Evolutionary conservation across 2,797 vertebrate genomes (phyloP), one percentile per base, ranked within the genome.

Genomic region (Lemur catta): DNA sequence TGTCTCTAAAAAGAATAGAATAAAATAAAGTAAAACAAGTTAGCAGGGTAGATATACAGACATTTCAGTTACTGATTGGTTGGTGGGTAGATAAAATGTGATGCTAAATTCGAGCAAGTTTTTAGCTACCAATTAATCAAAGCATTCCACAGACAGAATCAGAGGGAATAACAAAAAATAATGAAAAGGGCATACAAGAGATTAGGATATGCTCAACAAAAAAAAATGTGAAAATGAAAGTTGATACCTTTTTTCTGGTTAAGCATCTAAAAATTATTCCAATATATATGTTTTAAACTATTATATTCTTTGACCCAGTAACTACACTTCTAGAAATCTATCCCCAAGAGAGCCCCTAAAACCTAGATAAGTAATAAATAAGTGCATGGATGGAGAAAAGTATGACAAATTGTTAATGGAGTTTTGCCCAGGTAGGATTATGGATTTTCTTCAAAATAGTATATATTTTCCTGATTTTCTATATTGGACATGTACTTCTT

Each of bases 121-220:
- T 78, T 69, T n/a, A 85, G 65, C 52, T 94, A 26, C 65, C n/a
- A n/a, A 1, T 80, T 92, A 84, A 85, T 61, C 11, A 57, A 80
- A 93, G 28, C 50, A 71, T 96, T 89, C 50, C 63, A 74, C 5
- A 75, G 28, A 63, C 52, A 71, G 38, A 89, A 65, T 91, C 43
- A 82, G n/a, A 93, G 5, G 63, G 33, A 93, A 82, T 55, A 82
- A 93, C 26, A 91, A 86, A 94, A 94, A 92, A 48, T 65, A 86
- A 75, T 50, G 30, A 91, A 84, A 84, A 89, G 81, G 18, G 35
- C 4, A 22, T 24, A 13, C 84, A 78, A 71, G 71, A 65, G 14
- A 63, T 22, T 80, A 79, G 38, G 65, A 43, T 59, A 41, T n/a
- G 35, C 48, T 85, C 14, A 69, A 30, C 1, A 61, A 61, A 33